A percentile compares a stretch with the other conserved stretches of the same genome.
Evolutionary conservation across 2,113 vertebrate species (phyloP).

Genomic region (Eubucco bourcierii): DNA sequence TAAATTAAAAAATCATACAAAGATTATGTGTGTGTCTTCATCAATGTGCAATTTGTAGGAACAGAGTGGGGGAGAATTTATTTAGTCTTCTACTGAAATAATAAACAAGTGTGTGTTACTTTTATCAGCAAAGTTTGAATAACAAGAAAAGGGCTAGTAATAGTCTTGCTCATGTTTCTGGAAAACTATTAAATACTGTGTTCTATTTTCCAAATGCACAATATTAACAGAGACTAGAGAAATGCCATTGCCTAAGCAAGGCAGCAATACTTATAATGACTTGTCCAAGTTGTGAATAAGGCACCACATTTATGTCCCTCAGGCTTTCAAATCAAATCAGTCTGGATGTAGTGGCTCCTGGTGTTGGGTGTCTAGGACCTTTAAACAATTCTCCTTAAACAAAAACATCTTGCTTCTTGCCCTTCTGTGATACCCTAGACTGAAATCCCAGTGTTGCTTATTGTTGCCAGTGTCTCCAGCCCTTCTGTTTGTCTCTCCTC

Average conservation of each 20-base stretch:
- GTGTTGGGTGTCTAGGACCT: accelerated
- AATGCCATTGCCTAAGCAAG: accelerated
- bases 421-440: background rate
- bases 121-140: background rate
- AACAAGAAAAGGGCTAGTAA: background rate
- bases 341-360: background rate
- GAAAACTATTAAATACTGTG: background rate
- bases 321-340: background rate
- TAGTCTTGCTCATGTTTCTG: background rate
- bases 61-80: background rate
- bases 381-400: background rate
- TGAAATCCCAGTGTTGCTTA: accelerated
- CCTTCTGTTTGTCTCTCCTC: accelerated
- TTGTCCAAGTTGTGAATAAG: background rate
- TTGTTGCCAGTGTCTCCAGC: background rate
- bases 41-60: background rate
- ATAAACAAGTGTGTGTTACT: background rate
- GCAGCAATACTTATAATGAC: background rate
- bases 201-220: background rate
- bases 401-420: background rate
- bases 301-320: background rate
- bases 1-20: no score
- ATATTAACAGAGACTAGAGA: background rate
- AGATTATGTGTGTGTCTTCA: background rate
- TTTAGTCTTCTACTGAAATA: background rate